Base-by-base conservation (phyloP, 2,797 vertebrate species). In the Chaunax sp. region DNA sequence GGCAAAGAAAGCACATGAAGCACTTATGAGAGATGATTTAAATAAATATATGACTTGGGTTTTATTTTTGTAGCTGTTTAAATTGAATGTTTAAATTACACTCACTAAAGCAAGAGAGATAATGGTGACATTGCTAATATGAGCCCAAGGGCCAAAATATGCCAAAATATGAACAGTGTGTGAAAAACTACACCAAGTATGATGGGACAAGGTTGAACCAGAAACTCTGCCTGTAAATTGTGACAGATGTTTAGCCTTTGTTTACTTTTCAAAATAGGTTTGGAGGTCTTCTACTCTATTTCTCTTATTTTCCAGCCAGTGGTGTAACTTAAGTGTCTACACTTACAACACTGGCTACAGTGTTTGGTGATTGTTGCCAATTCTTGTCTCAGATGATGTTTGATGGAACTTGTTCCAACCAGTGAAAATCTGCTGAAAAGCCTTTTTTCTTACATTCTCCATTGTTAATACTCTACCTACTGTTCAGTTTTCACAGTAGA, bases 351-450 rank as follows among this genome's bases (percentile, higher is more conserved):
- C 0, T 54, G 43, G 18, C 16, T 56, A 6, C 12, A 69, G 1
- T 45, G 37, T 74, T 71, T 47, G 15, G 1, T 30, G n/a, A 16
- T 47, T 3, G 1, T 12, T 6, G 52, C 53, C 44, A 53, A 14
- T 14, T 45, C 8, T 50, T 6, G 20, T 38, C 53, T 63, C 26
- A 49, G 18, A 28, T 59, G 13, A 70, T 46, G n/a, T n/a, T n/a
- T n/a, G n/a, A n/a, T n/a, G n/a, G n/a, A n/a, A n/a, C 14, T 12
- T 44, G 8, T 52, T 64, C 37, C 43, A 64, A 25, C 30, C 12
- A 44, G 22, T 33, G 10, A 11, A 7, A 35, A 35, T 35, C 33
- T 35, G 33, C 33, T 35, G 19, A 49, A 43, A 49, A 63, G 25
- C 30, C 40, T 14, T 41, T 78, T 47, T 45, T 37, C 11, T 7